Percentiles rank a stretch among this genome's conserved stretches.
phyloP scores from a whole-genome alignment of 2,113 vertebrate species.

The Eidolon helvum region DNA sequence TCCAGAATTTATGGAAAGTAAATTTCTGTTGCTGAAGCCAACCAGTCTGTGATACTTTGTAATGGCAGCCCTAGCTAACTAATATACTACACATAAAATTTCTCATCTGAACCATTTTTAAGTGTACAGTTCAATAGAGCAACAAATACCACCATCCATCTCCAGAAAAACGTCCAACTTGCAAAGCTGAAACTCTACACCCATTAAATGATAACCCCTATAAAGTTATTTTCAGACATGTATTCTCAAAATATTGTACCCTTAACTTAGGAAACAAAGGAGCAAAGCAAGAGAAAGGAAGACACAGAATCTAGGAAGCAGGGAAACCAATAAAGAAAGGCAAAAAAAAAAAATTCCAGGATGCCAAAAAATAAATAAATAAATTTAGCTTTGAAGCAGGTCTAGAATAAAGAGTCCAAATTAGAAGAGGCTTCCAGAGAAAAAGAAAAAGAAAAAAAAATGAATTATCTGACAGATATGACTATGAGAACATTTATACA shows the following conservation, averaged over 20 bases:
- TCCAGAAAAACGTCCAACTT: background rate
- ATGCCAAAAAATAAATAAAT: background rate
- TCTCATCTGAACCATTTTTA: background rate
- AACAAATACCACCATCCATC: background rate
- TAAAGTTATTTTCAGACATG: background rate
- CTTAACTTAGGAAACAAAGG: background rate
- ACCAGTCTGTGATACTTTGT: background rate
- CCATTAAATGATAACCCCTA: background rate
- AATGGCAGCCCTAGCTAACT: background rate
- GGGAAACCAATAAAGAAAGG: background rate
- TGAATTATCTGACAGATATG: background rate
- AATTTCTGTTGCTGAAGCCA: slow-evolving; percentile 20
- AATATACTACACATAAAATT: background rate
- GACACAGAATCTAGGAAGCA: background rate
- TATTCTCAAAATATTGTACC: background rate
- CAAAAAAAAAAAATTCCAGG: background rate
- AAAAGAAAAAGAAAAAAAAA: background rate
- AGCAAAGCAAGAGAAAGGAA: background rate
- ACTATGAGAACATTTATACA: background rate
- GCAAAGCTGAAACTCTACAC: slow-evolving; percentile 18
- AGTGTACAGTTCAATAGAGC: background rate
- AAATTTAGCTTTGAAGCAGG: background rate
- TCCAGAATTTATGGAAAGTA: background rate
- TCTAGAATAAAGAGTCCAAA: background rate
- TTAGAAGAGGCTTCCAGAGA: background rate